phyloP scores from a whole-genome alignment of 2,888 invertebrate species.

The Tiphia femorata region DNA sequence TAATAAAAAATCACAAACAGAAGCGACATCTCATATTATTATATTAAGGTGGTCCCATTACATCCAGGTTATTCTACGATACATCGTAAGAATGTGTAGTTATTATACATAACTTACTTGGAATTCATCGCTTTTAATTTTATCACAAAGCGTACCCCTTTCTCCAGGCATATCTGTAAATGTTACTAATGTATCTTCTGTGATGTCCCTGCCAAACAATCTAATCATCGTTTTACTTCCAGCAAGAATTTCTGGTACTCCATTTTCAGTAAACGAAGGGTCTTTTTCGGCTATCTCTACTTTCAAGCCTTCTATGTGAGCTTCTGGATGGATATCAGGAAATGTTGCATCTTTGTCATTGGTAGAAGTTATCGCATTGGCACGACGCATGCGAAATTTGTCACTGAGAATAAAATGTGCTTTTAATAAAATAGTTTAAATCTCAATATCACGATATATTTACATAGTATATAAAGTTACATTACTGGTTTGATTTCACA shows the following conservation, averaged over 20 bases:
- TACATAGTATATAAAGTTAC: too few relatives aligned
- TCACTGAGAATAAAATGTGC: conserved; percentile 40
- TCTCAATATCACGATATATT: too few relatives aligned
- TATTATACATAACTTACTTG: too few relatives aligned
- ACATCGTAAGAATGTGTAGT: too few relatives aligned
- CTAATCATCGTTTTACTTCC: conserved; percentile 75
- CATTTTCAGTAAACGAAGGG: conserved; percentile 70
- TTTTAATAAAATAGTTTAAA: too few relatives aligned
- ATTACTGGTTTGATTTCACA: too few relatives aligned
- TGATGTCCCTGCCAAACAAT: conserved; percentile 81
- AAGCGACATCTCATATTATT: too few relatives aligned
- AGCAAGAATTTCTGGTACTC: conserved; percentile 79
- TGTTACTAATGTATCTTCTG: conserved; percentile 76
- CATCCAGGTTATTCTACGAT: too few relatives aligned
- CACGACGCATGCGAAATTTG: conserved; percentile 43
- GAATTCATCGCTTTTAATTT: conserved; percentile 71
- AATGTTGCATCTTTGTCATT: conserved; percentile 8
- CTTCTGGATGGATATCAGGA: conserved; percentile 17
- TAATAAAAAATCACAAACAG: too few relatives aligned
- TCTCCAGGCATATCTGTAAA: conserved; percentile 76
- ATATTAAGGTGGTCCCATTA: too few relatives aligned
- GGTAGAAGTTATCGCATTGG: conserved; percentile 10
- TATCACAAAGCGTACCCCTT: conserved; percentile 76
- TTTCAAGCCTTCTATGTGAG: conserved; percentile 72
- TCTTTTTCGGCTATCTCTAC: conserved; percentile 74